Evolutionary conservation across 2,797 vertebrate genomes (phyloP).

Genomic region (Tokudaia tokunoshimensis): DNA sequence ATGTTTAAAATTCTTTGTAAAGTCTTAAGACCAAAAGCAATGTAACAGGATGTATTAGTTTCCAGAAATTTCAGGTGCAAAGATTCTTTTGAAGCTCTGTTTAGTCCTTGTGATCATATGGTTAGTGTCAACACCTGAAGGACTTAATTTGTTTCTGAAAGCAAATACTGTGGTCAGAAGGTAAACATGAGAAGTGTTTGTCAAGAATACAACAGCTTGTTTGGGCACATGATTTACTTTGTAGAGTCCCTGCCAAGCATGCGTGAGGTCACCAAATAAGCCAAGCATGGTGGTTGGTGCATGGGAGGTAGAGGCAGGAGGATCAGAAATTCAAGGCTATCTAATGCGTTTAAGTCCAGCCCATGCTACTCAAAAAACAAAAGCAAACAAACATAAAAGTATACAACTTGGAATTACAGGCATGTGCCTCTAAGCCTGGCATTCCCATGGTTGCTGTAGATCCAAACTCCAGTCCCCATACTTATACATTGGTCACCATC

Average conservation of each 20-base stretch:
- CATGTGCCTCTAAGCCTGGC: too few relatives aligned
- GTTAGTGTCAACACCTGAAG: neutral
- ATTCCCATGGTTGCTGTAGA: neutral
- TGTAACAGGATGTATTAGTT: constrained; percentile 28
- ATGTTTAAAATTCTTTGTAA: constrained; percentile 21
- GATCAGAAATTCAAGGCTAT: neutral
- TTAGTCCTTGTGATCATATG: constrained; percentile 22
- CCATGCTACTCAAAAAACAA: neutral
- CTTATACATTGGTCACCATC: too few relatives aligned
- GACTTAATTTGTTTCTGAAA: constrained; percentile 59
- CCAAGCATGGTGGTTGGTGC: neutral
- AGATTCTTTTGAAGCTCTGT: constrained; percentile 10
- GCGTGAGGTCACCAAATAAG: neutral
- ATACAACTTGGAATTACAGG: neutral
- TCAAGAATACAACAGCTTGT: neutral
- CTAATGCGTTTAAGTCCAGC: neutral
- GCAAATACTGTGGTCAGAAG: neutral
- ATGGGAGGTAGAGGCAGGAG: neutral
- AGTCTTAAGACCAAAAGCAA: neutral
- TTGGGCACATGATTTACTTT: neutral
- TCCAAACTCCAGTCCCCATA: neutral
- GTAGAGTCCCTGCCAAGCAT: too few relatives aligned
- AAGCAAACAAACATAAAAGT: neutral
- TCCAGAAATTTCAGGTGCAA: constrained; percentile 49
- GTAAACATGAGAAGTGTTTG: neutral